Percentiles rank a stretch among this genome's conserved stretches.
Conservation (phyloP, 2,797 vertebrate species). For the Sparus aurata region DNA sequence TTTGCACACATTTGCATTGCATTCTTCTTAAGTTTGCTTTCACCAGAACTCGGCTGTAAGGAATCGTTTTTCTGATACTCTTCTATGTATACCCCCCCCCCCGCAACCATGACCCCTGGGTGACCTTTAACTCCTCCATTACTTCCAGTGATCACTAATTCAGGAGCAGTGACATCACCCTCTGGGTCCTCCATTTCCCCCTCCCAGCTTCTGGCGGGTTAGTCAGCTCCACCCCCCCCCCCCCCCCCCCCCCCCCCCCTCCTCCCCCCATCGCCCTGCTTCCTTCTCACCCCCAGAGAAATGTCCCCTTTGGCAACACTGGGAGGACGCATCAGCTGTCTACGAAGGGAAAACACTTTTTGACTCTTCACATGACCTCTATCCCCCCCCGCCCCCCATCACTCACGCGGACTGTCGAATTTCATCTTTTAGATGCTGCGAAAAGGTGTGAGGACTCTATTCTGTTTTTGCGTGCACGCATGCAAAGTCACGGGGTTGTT, state of each 20-base stretch:
- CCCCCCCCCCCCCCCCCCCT: not conserved
- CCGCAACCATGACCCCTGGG: constrained; percentile 40
- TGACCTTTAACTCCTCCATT: constrained; percentile 58
- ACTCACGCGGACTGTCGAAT: not conserved
- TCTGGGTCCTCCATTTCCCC: constrained; percentile 34
- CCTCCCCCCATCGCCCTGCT: not conserved
- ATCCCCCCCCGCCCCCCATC: not conserved
- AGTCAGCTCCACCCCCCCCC: not conserved
- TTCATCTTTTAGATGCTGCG: constrained; percentile 4
- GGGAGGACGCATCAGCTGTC: constrained; percentile 50
- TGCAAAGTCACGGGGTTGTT: constrained; percentile 38
- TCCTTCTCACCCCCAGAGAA: constrained; percentile 26
- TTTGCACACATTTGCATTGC: not conserved
- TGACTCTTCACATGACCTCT: constrained; percentile 34
- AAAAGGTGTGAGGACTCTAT: constrained; percentile 26
- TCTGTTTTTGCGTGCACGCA: constrained; percentile 36
- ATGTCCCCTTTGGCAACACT: constrained; percentile 54
- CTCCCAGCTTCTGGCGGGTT: constrained; percentile 16
- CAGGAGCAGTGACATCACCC: constrained; percentile 73
- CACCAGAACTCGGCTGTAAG: not conserved
- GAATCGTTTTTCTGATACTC: constrained; percentile 30
- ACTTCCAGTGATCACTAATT: constrained; percentile 63
- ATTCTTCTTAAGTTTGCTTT: not conserved
- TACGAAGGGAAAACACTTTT: constrained; percentile 20
- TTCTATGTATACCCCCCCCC: constrained; percentile 23